phyloP scores from a whole-genome alignment of 2,888 invertebrate species.

The Caenorhabditis sp. region DNA sequence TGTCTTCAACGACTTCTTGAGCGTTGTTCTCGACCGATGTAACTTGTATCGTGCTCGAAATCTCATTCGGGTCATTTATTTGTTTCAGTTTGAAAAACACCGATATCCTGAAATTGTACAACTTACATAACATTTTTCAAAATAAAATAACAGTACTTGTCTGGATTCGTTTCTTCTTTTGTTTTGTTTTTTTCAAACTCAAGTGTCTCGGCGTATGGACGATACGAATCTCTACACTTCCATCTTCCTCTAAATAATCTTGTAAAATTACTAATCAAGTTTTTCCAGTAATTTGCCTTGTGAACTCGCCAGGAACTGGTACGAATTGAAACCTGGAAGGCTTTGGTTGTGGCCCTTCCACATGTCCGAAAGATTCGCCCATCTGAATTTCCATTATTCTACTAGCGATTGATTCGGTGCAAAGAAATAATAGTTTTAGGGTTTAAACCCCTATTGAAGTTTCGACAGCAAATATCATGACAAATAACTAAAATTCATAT shows the following conservation, averaged over 20 bases:
- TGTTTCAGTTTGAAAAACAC: slow-evolving; percentile 38
- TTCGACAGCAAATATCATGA: not conserved
- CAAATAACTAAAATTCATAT: not conserved
- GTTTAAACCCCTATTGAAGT: too few species aligned
- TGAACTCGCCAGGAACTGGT: slow-evolving; percentile 54
- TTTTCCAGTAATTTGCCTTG: slow-evolving; percentile 34
- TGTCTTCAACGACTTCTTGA: slow-evolving; percentile 8
- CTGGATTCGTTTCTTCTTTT: slow-evolving; percentile 46
- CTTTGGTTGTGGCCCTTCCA: slow-evolving; percentile 41
- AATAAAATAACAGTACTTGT: too few species aligned
- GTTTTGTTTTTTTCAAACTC: slow-evolving; percentile 52
- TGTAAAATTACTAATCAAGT: slow-evolving; percentile 40
- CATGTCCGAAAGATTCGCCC: slow-evolving; percentile 31
- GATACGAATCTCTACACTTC: slow-evolving; percentile 52
- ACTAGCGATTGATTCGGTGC: too few species aligned
- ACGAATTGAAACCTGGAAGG: slow-evolving; percentile 56
- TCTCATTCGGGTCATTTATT: too few species aligned
- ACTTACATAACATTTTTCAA: too few species aligned
- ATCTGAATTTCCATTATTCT: slow-evolving; percentile 16
- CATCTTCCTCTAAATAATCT: slow-evolving; percentile 52
- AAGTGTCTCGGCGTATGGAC: slow-evolving; percentile 50
- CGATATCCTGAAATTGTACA: slow-evolving; percentile 35
- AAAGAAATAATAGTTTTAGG: too few species aligned
- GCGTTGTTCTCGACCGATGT: slow-evolving; percentile 39
- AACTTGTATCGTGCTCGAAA: slow-evolving; percentile 54